Conservation (phyloP, 2,888 invertebrate genomes). For the Eretmocerus hayati region DNA sequence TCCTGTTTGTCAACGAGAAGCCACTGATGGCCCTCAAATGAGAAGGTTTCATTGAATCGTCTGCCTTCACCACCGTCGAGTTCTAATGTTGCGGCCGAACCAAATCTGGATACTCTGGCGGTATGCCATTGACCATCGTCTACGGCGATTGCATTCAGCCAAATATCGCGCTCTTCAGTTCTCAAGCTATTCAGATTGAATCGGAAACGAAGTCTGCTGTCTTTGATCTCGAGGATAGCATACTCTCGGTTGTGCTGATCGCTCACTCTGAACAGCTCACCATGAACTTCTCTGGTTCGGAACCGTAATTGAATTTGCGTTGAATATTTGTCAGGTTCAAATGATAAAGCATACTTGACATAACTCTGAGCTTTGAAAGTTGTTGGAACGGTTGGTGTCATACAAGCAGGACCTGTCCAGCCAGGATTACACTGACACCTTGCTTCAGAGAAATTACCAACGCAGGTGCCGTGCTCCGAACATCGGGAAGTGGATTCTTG, state of each 20-base stretch:
- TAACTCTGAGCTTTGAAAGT: conserved; percentile 92
- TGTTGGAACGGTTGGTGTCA: conserved; percentile 78
- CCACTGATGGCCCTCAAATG: conserved; percentile 87
- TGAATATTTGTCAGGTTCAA: conserved; percentile 86
- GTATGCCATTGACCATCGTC: conserved; percentile 98
- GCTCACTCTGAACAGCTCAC: conserved; percentile 88
- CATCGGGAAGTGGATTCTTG: conserved; percentile 80
- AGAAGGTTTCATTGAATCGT: conserved; percentile 86
- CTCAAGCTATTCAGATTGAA: conserved; percentile 88
- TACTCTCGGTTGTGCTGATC: conserved; percentile 93
- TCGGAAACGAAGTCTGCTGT: conserved; percentile 81
- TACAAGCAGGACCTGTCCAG: conserved; percentile 86
- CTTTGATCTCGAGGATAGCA: conserved; percentile 85
- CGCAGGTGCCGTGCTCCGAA: conserved; percentile 91
- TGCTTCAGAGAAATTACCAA: conserved; percentile 81
- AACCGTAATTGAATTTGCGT: conserved; percentile 91
- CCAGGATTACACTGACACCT: conserved; percentile 93
- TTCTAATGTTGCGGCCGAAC: conserved; percentile 85
- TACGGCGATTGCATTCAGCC: conserved; percentile 82
- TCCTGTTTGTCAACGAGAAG: conserved; percentile 88
- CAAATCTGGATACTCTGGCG: conserved; percentile 82
- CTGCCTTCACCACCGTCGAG: conserved; percentile 93
- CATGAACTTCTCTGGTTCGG: conserved; percentile 86
- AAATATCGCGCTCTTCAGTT: conserved; percentile 84
- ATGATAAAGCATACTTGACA: conserved; percentile 92